These are phyloP conservation scores for Odontocerum albicorne DNA, from an alignment of 2,888 invertebrate genomes.

Conservation along the genomic window DNA sequence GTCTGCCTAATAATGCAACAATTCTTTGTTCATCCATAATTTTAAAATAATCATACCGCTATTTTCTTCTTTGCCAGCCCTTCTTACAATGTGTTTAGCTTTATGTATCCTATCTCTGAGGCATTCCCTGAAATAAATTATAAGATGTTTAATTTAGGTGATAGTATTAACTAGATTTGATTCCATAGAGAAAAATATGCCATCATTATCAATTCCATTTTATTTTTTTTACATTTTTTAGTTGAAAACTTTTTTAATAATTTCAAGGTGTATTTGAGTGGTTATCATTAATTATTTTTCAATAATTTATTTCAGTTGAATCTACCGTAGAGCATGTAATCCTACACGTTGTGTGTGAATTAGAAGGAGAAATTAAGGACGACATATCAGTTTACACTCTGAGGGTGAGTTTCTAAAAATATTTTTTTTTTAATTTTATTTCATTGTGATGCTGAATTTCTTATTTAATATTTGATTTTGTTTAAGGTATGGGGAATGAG, in stretches of 20 bases:
- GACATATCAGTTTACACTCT: constrained; percentile 68
- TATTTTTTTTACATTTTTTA: not conserved
- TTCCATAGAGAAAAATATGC: too few relatives aligned
- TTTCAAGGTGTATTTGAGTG: not conserved
- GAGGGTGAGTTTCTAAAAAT: constrained; percentile 47
- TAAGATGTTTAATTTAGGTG: too few relatives aligned
- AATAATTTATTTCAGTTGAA: constrained; percentile 62
- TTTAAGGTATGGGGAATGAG: constrained; percentile 83
- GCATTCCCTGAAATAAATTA: too few relatives aligned
- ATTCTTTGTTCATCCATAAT: too few relatives aligned
- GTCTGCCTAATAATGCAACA: too few relatives aligned
- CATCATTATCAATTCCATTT: too few relatives aligned
- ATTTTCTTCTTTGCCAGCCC: too few relatives aligned
- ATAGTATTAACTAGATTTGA: constrained; percentile 1
- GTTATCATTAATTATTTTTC: not conserved
- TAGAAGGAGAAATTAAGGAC: constrained; percentile 72
- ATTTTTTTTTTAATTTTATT: constrained; percentile 9
- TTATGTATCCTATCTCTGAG: too few relatives aligned
- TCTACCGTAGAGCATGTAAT: constrained; percentile 86
- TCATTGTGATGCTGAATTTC: constrained; percentile 2
- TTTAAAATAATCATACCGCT: too few relatives aligned
- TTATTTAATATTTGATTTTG: constrained; percentile 40
- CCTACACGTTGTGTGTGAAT: constrained; percentile 77
- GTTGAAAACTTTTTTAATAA: not conserved
- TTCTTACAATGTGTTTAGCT: too few relatives aligned